Evolutionary conservation across 2,113 vertebrate species (phyloP).

Genomic region (Charadrius vociferus): DNA sequence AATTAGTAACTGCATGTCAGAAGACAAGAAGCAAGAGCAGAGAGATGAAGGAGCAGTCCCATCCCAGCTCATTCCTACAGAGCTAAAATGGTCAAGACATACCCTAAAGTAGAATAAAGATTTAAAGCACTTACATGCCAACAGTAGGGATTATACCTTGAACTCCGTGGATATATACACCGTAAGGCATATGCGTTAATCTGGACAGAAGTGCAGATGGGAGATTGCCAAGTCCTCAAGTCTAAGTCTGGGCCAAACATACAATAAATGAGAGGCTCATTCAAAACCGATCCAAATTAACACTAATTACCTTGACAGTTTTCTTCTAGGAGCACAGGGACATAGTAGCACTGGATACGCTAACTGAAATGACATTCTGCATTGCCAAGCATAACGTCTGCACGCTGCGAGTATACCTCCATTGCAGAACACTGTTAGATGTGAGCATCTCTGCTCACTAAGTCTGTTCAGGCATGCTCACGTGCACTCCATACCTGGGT

Average conservation of each 20-base stretch:
- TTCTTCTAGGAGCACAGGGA: neutral
- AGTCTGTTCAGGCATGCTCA: neutral
- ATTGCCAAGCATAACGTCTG: fast-evolving
- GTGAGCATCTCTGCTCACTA: neutral
- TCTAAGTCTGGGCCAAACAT: neutral
- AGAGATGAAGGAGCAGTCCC: neutral
- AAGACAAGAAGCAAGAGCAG: neutral
- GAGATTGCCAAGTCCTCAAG: neutral
- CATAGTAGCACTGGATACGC: neutral
- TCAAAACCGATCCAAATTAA: neutral
- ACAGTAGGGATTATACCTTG: neutral
- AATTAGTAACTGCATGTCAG: neutral
- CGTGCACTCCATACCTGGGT: fast-evolving
- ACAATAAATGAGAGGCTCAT: neutral
- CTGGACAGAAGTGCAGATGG: neutral
- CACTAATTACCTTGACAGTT: neutral
- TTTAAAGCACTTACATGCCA: neutral
- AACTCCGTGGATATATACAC: neutral
- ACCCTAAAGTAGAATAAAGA: neutral
- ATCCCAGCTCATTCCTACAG: neutral
- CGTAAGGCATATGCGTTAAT: neutral
- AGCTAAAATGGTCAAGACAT: neutral
- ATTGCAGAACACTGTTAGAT: too few relatives aligned
- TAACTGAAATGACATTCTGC: neutral
- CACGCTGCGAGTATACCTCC: fast-evolving